Evolutionary conservation across 2,113 vertebrate species (phyloP), one percentile per base, ranked within the genome.

Genomic region (Dermatemys mawii): DNA sequence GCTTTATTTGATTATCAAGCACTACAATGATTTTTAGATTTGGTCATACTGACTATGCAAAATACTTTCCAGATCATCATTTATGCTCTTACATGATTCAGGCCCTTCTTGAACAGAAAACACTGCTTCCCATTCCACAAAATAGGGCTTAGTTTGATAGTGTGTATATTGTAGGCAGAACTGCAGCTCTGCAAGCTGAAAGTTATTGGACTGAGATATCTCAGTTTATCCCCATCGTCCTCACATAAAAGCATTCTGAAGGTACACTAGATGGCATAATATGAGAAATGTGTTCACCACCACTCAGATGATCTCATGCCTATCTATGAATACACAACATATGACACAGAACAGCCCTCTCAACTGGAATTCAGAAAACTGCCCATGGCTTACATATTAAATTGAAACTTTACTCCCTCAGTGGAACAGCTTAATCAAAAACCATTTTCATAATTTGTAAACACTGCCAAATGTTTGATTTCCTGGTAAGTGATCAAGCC

Each of bases 361-460:
- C 76, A 70, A 38, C 46, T 26, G 50, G 67, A 87, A 84, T 84
- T 78, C 75, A 85, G 57, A 82, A 80, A n/a, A 82, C 50, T 32
- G 76, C 41, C 75, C 44, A 48, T 48, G 87, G 90, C 38, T 95
- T 85, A 48, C 0, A 0, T 27, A 79, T 48, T 44, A 50, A 88
- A 90, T 51, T 87, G 92, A 76, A 96, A 91, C 48, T 91, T 91
- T 44, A 85, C 55, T 83, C 87, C 92, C 94, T 48, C 84, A 0
- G 1, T 0, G 24, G 84, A 95, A 91, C 51, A n/a, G 70, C 93
- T 92, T 84, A 93, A 93, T 85, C 84, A 80, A 70, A 96, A 96
- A 94, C 16, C 12, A 80, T 92, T 95, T 96, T 94, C 91, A 90
- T 94, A 93, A 96, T 94, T 93, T 96, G 90, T 90, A 94, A 96